Base-by-base conservation (phyloP, 2,888 invertebrate genomes). In the Pinctada fucata region DNA sequence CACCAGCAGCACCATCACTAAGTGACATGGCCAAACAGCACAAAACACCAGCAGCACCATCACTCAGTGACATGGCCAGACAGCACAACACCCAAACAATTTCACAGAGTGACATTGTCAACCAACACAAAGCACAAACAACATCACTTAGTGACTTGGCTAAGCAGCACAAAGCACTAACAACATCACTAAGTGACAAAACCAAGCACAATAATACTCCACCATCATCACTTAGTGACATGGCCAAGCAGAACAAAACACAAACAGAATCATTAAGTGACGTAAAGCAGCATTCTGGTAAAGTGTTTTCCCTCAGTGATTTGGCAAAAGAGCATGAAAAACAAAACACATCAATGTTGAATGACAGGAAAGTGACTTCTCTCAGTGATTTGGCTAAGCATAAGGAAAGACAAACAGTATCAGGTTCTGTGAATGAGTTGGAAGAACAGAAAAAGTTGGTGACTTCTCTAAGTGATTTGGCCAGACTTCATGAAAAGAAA, bases 151-250 rank as follows among this genome's bases (percentile, higher is more conserved):
- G 52, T 64, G 81, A 75, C 16, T 58, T 75, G 68, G 75, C 67
- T 31, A 79, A 69, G 48, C 66, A 76, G 72, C 79, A 82, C 16
- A 75, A 75, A 69, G 31, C 50, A 45, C 65, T 45, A 51, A 75
- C 58, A 58, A 58, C 78, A 6, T 84, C 83, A 51, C 67, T 85
- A 13, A 75, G 80, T 63, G 81, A 84, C 5, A 66, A 83, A 49
- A 78, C 82, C 10, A 81, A 72, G 52, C 68, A 69, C 49, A 79
- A 80, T 68, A 75, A 79, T 64, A 68, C 76, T 31, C 51, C 50
- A 45, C 65, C 58, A 58, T 63, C 78, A 6, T 84, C 83, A 51
- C 67, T 85, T 13, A 75, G 80, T 63, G 81, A 84, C 5, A 66
- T 84, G 51, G 79, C 82, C 10, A 81, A 72, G 52, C 68, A 69